Evolutionary conservation across 2,113 vertebrate species (phyloP).

Genomic region (Tringa solitaria): DNA sequence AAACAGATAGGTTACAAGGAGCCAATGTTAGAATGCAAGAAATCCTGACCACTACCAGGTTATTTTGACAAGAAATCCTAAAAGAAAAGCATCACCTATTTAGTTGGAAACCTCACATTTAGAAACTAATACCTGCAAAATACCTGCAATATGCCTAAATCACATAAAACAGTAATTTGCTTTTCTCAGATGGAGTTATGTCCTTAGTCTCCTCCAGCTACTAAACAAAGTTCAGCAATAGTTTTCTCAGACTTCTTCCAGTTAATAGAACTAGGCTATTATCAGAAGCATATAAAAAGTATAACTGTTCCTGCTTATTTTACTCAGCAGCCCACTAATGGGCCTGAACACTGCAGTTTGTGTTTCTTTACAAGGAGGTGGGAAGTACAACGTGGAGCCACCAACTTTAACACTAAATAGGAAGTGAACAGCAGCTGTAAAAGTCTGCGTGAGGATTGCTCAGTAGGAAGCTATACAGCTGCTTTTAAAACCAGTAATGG

Average conservation of each 20-base stretch:
- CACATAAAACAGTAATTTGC: neutral
- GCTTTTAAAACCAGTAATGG: neutral
- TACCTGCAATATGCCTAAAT: neutral
- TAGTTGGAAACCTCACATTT: neutral
- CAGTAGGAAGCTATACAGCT: neutral
- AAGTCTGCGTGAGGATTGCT: neutral
- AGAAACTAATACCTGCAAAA: neutral
- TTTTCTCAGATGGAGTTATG: neutral
- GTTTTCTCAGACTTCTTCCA: neutral
- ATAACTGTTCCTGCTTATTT: neutral
- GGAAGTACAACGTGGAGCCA: neutral
- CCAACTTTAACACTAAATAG: neutral
- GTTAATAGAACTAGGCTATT: neutral
- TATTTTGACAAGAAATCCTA: neutral
- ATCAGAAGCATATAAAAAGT: neutral
- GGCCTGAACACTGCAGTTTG: neutral
- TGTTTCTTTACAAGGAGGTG: neutral
- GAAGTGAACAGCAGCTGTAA: neutral
- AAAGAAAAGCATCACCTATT: neutral
- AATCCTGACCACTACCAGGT: neutral
- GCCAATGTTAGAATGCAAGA: neutral
- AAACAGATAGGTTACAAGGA: neutral
- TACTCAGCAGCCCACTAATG: neutral
- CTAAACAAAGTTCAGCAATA: neutral
- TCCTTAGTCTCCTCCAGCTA: neutral